Percentiles rank a stretch among this genome's conserved stretches.
phyloP scores from a whole-genome alignment of 2,797 vertebrate genomes.

The Rallus crepitans region DNA sequence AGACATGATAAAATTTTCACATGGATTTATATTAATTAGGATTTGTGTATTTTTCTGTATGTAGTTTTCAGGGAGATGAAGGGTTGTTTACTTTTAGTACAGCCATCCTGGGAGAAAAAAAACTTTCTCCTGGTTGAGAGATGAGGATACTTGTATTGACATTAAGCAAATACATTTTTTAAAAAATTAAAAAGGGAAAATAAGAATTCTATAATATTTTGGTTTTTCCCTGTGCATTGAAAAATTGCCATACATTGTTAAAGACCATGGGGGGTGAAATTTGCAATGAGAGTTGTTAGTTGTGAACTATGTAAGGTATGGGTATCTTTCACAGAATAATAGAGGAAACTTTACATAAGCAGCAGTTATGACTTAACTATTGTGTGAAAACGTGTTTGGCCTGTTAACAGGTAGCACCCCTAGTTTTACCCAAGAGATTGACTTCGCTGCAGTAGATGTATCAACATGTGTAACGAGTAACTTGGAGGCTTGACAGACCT shows the following conservation, averaged over 20 bases:
- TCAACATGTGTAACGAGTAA: not conserved
- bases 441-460: not conserved
- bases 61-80: not conserved
- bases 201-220: not conserved
- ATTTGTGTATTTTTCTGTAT: not conserved
- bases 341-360: not conserved
- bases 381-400: not conserved
- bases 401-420: not conserved
- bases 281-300: not conserved
- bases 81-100: not conserved
- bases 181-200: too few relatives aligned
- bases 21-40: not conserved
- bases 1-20: not conserved
- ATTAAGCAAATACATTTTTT: not conserved
- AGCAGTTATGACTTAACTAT: not conserved
- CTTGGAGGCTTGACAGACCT: not conserved
- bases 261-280: not conserved
- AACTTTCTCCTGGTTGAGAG: not conserved
- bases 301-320: not conserved
- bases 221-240: not conserved
- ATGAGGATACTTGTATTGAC: not conserved
- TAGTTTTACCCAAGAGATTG: not conserved
- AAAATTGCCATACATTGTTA: not conserved
- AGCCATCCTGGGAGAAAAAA: not conserved
- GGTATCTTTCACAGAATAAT: not conserved